phyloP scores from a whole-genome alignment of 2,888 invertebrate genomes.

The Helleia helle region DNA sequence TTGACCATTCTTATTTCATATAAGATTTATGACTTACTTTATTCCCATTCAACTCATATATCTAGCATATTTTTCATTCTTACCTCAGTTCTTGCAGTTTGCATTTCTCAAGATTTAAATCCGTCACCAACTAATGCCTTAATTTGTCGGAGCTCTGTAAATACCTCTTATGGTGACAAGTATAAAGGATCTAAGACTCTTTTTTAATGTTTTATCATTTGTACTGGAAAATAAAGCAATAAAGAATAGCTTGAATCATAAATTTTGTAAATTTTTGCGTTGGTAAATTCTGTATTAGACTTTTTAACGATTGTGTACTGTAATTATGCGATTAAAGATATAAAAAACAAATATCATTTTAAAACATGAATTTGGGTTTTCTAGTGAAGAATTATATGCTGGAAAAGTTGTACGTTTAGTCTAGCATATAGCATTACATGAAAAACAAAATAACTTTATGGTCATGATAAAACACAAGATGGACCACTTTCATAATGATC shows the following conservation, averaged over 20 bases:
- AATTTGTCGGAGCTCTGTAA: slow-evolving; percentile 1
- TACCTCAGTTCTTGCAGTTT: neutral
- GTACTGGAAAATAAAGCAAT: neutral
- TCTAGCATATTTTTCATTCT: neutral
- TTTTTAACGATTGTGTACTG: neutral
- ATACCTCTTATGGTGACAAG: neutral
- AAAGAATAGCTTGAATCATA: no score
- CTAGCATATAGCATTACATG: no score
- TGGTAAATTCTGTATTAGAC: neutral
- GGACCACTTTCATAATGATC: no score
- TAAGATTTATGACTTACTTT: neutral
- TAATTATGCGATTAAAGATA: no score
- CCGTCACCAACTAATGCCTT: neutral
- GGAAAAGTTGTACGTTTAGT: no score
- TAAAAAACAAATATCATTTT: no score
- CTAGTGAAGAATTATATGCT: no score
- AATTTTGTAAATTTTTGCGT: neutral
- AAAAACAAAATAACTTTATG: no score
- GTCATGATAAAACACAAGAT: no score
- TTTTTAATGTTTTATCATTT: neutral
- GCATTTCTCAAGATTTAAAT: neutral
- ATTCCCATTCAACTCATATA: neutral
- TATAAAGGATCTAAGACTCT: neutral
- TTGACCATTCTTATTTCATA: neutral
- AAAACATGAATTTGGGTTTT: no score